Percentiles rank a stretch among this genome's conserved stretches.
Evolutionary conservation across 2,113 vertebrate genomes (phyloP).

Genomic region (Euleptes europaea): DNA sequence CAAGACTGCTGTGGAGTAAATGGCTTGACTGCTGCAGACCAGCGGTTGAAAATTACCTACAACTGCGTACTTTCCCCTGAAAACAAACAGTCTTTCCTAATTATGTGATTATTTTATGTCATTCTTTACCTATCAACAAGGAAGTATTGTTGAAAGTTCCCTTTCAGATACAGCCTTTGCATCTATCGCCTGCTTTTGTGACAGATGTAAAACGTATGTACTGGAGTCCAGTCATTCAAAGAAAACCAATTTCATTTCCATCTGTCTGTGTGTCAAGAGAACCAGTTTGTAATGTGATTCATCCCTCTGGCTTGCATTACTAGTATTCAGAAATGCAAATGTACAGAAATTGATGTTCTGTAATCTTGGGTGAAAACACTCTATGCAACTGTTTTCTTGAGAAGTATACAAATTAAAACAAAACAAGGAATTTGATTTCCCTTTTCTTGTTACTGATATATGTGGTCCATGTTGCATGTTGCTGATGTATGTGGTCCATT

Average conservation of each 20-base stretch:
- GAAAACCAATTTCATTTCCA: background rate
- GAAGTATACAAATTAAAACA: conserved; percentile 21
- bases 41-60: background rate
- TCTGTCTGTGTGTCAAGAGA: conserved; percentile 3
- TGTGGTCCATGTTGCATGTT: background rate
- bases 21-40: background rate
- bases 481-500: background rate
- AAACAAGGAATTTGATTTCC: conserved; percentile 27
- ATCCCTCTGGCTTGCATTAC: conserved; percentile 16
- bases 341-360: background rate
- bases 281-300: conserved; percentile 7
- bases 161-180: background rate
- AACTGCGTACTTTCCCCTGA: background rate
- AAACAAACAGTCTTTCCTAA: background rate
- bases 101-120: background rate
- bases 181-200: background rate
- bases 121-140: background rate
- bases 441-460: conserved; percentile 39
- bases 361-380: background rate
- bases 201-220: background rate
- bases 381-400: background rate
- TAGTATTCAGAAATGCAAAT: background rate
- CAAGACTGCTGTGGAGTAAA: background rate
- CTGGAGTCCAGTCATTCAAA: conserved; percentile 18
- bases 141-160: background rate